Base-by-base conservation (phyloP, 2,113 vertebrate species). In the Mormyrus lacerda region DNA sequence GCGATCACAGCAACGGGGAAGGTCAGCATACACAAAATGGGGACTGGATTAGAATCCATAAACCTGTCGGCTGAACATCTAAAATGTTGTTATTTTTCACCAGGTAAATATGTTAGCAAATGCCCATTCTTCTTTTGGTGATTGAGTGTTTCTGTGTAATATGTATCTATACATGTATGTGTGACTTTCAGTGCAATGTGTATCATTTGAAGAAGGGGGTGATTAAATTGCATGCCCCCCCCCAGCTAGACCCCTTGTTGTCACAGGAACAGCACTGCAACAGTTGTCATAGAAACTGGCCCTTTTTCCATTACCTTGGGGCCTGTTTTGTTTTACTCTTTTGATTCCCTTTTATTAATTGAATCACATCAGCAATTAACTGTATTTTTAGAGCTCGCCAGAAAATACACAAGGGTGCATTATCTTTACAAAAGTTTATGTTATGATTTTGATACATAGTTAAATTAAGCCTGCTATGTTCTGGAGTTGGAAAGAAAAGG, bases 261-360 rank as follows among this genome's bases (percentile, higher is more conserved):
- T 88, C 91, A 90, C 89, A 88, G 89, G 90, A 90, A 89, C 15
- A 58, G 85, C 44, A 50, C 53, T 89, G 91, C 44, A 92, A 90
- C 87, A 69, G 93, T 95, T 93, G 94, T 92, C 94, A 94, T 94
- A 92, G 94, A 94, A 95, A 95, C 94, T 3, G 45, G 86, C 91
- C 91, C 91, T 89, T 92, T 92, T 90, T 91, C 89, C 53, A 50
- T 92, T 89, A 92, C 91, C 89, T 91, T 48, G 76, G 84, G 90
- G 58, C 89, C 87, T 91, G 90, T 90, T 91, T 87, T 90, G n/a
- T 91, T 90, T 91, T 92, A 88, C 53, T 87, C 61, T 90, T 93
- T 93, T 93, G 87, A 87, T 90, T 92, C 92, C 89, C 84, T 51
- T 53, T 90, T 89, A 79, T 91, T 91, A 92, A 93, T 93, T 93